phyloP scores from a whole-genome alignment of 35 echinoderm and acorn worm species.

The Chiridota heheva region DNA sequence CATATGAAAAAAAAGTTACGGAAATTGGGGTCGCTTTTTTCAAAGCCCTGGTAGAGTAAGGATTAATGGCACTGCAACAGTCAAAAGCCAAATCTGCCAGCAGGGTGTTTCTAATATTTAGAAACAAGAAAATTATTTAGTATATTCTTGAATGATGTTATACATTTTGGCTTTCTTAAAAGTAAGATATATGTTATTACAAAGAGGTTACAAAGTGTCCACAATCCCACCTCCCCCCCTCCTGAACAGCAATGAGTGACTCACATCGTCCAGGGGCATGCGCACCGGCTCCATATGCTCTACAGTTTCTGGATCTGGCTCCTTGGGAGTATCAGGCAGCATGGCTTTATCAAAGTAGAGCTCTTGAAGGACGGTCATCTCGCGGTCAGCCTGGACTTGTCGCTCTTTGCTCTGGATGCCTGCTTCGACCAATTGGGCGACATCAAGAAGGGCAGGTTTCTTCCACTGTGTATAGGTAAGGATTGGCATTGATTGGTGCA shows the following conservation, averaged over 20 bases:
- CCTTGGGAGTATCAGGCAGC: conserved; percentile 74
- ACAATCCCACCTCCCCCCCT: neutral
- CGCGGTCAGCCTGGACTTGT: conserved; percentile 65
- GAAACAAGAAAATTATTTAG: too few species aligned
- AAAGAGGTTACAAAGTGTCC: neutral
- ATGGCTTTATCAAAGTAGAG: conserved; percentile 82
- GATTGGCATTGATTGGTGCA: neutral
- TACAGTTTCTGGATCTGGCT: conserved; percentile 82
- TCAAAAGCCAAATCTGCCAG: too few species aligned
- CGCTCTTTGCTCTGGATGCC: conserved; percentile 75
- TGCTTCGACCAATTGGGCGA: conserved; percentile 20
- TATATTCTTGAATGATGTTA: too few species aligned
- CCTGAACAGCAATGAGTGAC: conserved; percentile 3
- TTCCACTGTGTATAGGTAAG: conserved; percentile 50
- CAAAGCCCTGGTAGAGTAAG: too few species aligned
- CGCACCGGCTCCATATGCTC: conserved; percentile 55
- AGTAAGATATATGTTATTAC: neutral
- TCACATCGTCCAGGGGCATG: conserved; percentile 95
- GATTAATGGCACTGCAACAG: too few species aligned
- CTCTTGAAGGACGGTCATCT: conserved; percentile 79
- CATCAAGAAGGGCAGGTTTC: conserved; percentile 27
- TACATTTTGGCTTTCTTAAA: neutral
- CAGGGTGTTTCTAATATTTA: too few species aligned
- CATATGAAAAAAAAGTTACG: too few species aligned
- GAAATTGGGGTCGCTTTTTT: too few species aligned